A percentile compares a stretch with the other conserved stretches of the same genome.
These are phyloP conservation scores for Puma concolor DNA, from an alignment of 2,113 vertebrate species.

Conservation along the genomic window DNA sequence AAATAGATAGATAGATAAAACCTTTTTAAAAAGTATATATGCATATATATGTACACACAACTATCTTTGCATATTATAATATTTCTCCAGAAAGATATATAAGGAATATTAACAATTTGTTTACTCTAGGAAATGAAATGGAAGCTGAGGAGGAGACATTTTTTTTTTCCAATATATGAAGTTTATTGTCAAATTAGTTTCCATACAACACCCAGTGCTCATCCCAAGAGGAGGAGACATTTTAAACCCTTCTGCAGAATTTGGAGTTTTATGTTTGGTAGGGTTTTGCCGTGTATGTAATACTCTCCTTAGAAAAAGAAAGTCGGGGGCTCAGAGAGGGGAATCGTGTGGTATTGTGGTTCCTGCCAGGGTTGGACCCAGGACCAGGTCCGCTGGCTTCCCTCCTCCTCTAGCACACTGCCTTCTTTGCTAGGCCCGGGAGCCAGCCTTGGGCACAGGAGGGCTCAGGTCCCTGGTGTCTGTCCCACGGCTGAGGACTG, in stretches of 20 bases:
- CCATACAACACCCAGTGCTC: no score
- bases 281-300: not conserved
- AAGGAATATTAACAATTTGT: not conserved
- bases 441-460: accelerated
- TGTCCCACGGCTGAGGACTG: not conserved
- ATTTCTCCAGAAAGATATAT: not conserved
- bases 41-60: not conserved
- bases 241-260: not conserved
- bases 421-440: not conserved
- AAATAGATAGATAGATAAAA: no score
- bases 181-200: no score
- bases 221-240: not conserved
- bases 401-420: not conserved
- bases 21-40: not conserved
- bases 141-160: not conserved
- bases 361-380: no score
- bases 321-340: not conserved
- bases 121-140: not conserved
- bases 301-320: not conserved
- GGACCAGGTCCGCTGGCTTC: not conserved
- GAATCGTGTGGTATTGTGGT: not conserved
- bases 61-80: not conserved
- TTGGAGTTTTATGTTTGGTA: not conserved
- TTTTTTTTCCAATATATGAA: no score
- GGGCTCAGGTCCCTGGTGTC: not conserved